Percentiles rank a stretch among this genome's conserved stretches.
These are phyloP conservation scores for Quiscalus mexicanus DNA, from an alignment of 2,113 vertebrate genomes.

Conservation along the genomic window DNA sequence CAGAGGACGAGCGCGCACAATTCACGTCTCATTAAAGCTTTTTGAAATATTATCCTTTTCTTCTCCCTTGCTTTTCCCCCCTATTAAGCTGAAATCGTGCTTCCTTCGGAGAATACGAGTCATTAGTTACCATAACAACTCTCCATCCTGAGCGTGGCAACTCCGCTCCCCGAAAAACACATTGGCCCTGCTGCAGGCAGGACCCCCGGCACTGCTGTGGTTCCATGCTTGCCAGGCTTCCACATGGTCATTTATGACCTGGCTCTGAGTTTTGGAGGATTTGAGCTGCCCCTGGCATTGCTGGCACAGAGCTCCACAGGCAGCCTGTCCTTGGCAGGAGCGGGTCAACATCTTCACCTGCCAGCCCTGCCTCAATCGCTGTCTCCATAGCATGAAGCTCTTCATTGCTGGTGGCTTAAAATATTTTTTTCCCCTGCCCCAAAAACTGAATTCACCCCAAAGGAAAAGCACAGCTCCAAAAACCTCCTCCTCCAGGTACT, in stretches of 20 bases:
- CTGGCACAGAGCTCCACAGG: not conserved
- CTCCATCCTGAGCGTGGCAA: not conserved
- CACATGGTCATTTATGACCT: rapidly evolving
- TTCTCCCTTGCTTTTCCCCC: not conserved
- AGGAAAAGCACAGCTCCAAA: not conserved
- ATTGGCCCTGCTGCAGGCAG: not conserved
- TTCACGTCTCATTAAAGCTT: not conserved
- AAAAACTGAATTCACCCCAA: not conserved
- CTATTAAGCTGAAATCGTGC: constrained; percentile 26
- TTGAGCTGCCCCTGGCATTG: rapidly evolving
- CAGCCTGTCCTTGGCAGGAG: not conserved
- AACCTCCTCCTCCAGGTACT: not conserved
- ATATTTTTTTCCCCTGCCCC: not conserved
- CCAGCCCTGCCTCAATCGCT: not conserved
- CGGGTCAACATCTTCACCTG: rapidly evolving
- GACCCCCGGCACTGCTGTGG: not conserved
- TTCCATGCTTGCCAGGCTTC: not conserved
- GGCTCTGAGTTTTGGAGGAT: not conserved
- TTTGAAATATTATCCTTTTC: constrained; percentile 44
- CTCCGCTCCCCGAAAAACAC: not conserved
- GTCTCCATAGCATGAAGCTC: not conserved
- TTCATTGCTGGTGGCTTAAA: not conserved
- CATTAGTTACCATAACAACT: constrained; percentile 76
- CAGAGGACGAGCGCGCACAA: not conserved
- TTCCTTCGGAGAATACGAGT: constrained; percentile 56